A percentile compares a stretch with the other conserved stretches of the same genome.
phyloP scores from a whole-genome alignment of 1,140 invertebrate species.

The Drosophila eugracilis region DNA sequence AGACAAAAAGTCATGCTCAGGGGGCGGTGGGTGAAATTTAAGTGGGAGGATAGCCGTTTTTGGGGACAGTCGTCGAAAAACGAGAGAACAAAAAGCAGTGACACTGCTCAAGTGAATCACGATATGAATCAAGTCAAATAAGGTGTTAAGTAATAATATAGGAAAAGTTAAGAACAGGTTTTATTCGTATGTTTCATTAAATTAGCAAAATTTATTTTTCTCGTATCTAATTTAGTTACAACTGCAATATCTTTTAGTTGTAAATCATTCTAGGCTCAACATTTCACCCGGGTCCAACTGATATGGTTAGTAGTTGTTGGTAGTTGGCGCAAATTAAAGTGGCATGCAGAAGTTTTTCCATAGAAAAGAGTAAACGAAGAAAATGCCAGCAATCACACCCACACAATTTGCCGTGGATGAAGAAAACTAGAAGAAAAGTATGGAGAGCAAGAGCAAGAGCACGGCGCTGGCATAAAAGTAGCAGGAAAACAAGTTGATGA shows the following conservation, averaged over 20 bases:
- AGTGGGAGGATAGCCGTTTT: constrained; percentile 2
- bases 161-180: not conserved
- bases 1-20: constrained; percentile 21
- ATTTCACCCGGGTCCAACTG: constrained; percentile 5
- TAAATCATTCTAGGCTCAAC: not conserved
- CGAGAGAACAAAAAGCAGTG: not conserved
- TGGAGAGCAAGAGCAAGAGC: too few species aligned
- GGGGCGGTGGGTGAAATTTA: not conserved
- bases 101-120: constrained; percentile 15
- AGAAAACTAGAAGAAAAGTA: constrained; percentile 12
- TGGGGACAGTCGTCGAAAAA: constrained; percentile 3
- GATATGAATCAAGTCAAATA: not conserved
- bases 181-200: not conserved
- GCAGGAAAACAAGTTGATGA: constrained; percentile 63
- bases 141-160: not conserved
- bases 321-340: constrained; percentile 60
- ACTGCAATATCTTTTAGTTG: not conserved
- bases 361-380: constrained; percentile 20
- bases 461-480: too few species aligned
- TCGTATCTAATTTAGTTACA: not conserved
- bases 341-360: constrained; percentile 53
- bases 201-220: not conserved
- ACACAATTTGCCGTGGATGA: constrained; percentile 17
- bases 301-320: constrained; percentile 27
- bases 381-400: constrained; percentile 50